These are phyloP conservation scores for Harpagoxenus sublaevis DNA, from an alignment of 2,888 invertebrate species.

Conservation along the genomic window DNA sequence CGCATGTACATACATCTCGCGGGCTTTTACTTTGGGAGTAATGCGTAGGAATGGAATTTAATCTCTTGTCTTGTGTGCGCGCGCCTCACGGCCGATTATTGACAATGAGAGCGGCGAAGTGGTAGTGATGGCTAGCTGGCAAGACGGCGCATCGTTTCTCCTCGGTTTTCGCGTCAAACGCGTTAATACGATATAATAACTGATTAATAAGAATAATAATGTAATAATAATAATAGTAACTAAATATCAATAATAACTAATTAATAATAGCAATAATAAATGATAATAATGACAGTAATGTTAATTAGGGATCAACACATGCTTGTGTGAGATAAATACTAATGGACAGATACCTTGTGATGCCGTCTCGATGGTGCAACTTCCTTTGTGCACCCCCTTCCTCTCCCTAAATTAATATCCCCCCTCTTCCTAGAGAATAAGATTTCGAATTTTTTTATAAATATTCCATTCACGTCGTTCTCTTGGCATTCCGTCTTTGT, in stretches of 20 bases:
- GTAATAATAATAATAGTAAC: conserved; percentile 70
- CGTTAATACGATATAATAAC: conserved; percentile 37
- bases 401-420: neutral
- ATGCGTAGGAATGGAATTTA: conserved; percentile 65
- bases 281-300: conserved; percentile 62
- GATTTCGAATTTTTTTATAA: neutral
- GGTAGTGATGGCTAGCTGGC: conserved; percentile 75
- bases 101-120: conserved; percentile 28
- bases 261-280: conserved; percentile 63
- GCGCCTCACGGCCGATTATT: conserved; percentile 44
- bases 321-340: conserved; percentile 72
- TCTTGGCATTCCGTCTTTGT: conserved; percentile 36
- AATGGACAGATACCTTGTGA: conserved; percentile 72
- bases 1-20: conserved; percentile 57
- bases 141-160: conserved; percentile 61
- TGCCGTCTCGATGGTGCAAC: conserved; percentile 58
- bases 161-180: conserved; percentile 17
- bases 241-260: conserved; percentile 61
- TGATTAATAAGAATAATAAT: conserved; percentile 54
- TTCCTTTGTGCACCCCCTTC: neutral
- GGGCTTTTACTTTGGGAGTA: conserved; percentile 69
- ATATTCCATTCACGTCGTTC: neutral
- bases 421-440: neutral
- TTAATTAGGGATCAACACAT: conserved; percentile 71
- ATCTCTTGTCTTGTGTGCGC: conserved; percentile 52